Conservation (phyloP, 1,140 invertebrate species). For the Tetragnatha versicolor region DNA sequence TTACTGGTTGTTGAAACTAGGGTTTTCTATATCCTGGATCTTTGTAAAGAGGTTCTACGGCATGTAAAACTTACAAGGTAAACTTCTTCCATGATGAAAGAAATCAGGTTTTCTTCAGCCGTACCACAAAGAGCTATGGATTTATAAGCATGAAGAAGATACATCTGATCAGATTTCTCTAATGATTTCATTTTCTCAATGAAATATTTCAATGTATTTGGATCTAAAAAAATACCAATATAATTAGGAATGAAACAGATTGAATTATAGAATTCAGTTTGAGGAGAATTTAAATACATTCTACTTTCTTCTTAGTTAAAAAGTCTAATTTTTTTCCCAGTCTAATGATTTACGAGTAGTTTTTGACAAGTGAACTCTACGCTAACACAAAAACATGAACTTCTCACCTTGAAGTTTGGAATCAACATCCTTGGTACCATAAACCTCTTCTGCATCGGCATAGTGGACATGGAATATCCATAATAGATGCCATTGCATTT, state of each 20-base stretch:
- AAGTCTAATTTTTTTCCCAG: neutral
- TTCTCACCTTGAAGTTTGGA: constrained; percentile 10
- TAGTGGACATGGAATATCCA: constrained; percentile 30
- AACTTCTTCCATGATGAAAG: constrained; percentile 20
- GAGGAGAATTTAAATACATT: neutral
- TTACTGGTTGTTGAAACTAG: neutral
- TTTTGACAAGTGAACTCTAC: neutral
- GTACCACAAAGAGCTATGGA: constrained; percentile 12
- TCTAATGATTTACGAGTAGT: neutral
- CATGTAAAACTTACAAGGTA: constrained; percentile 11
- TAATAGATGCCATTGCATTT: constrained; percentile 38
- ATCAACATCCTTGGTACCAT: constrained; percentile 19
- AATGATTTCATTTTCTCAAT: constrained; percentile 7
- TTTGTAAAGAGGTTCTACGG: neutral
- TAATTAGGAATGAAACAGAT: neutral
- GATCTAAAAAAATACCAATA: constrained; percentile 1
- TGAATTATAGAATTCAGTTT: neutral
- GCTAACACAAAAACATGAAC: neutral
- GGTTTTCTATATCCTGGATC: neutral
- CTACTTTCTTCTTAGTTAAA: neutral
- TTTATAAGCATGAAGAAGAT: constrained; percentile 17
- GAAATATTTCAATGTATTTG: neutral
- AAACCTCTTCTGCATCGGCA: neutral
- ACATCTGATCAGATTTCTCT: neutral
- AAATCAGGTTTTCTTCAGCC: neutral